Evolutionary conservation across 2,113 vertebrate genomes (phyloP).

Genomic region (Podocnemis expansa): DNA sequence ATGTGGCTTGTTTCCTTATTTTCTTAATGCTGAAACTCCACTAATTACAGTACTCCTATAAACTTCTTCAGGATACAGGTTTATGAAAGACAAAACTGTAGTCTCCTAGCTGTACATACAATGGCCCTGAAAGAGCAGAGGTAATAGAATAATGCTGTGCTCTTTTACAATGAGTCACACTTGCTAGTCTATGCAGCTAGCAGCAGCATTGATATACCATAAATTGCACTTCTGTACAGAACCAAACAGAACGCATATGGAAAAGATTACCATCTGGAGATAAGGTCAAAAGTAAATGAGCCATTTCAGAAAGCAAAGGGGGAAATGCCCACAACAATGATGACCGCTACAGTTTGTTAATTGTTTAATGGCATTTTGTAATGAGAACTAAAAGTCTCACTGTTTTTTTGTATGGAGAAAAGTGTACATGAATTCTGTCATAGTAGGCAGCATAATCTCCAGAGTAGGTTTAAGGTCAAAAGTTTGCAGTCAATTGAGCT

Average conservation of each 20-base stretch:
- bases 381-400: conserved; percentile 47
- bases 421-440: conserved; percentile 55
- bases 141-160: not conserved
- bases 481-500: conserved; percentile 50
- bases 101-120: not conserved
- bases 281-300: conserved; percentile 71
- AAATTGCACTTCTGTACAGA: not conserved
- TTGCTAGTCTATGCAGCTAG: not conserved
- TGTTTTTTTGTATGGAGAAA: conserved; percentile 25
- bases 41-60: not conserved
- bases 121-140: not conserved
- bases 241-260: conserved; percentile 5
- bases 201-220: not conserved
- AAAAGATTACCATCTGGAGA: conserved; percentile 53
- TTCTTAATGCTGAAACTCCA: fast-evolving
- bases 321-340: conserved; percentile 55
- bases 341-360: conserved; percentile 32
- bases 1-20: not conserved
- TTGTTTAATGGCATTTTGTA: conserved; percentile 52
- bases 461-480: conserved; percentile 56
- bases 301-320: conserved; percentile 60
- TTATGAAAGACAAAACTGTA: not conserved
- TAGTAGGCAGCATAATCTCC: conserved; percentile 61
- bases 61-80: not conserved
- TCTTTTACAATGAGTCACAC: conserved; percentile 14